Conservation (phyloP, 2,113 vertebrate genomes). For the Microcebus tavaratra region DNA sequence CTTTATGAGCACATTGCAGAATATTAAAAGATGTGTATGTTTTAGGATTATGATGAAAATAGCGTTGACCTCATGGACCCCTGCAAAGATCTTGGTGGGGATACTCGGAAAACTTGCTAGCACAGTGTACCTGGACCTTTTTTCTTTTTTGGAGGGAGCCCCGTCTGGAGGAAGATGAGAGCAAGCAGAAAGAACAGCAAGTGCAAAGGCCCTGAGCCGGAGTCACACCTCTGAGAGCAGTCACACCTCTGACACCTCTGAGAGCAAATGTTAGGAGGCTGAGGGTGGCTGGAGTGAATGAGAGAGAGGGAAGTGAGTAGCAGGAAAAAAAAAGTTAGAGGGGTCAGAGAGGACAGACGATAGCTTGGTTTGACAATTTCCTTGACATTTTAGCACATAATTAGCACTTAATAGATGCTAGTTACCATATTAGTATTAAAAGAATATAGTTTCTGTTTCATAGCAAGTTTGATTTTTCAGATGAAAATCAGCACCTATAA, state of each 20-base stretch:
- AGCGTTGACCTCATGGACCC: not conserved
- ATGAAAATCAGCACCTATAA: not conserved
- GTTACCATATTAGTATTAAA: not conserved
- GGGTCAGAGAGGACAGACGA: no score
- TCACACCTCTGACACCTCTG: no score
- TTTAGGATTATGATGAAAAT: conserved; percentile 2
- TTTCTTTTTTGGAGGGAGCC: not conserved
- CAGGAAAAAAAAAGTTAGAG: not conserved
- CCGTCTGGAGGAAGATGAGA: not conserved
- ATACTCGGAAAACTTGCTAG: not conserved
- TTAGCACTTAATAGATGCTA: not conserved
- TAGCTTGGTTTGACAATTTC: not conserved
- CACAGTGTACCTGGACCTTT: not conserved
- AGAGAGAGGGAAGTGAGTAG: not conserved
- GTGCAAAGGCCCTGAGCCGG: not conserved
- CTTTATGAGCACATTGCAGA: not conserved
- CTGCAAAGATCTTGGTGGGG: not conserved
- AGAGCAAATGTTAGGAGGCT: not conserved
- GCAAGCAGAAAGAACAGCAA: not conserved
- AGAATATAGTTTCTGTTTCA: not conserved
- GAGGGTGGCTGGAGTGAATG: no score
- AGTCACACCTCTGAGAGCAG: not conserved
- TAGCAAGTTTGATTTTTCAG: not conserved
- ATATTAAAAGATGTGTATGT: not conserved
- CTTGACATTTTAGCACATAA: not conserved